phyloP scores from a whole-genome alignment of 2,113 vertebrate species.

The Bujurquina vittata region DNA sequence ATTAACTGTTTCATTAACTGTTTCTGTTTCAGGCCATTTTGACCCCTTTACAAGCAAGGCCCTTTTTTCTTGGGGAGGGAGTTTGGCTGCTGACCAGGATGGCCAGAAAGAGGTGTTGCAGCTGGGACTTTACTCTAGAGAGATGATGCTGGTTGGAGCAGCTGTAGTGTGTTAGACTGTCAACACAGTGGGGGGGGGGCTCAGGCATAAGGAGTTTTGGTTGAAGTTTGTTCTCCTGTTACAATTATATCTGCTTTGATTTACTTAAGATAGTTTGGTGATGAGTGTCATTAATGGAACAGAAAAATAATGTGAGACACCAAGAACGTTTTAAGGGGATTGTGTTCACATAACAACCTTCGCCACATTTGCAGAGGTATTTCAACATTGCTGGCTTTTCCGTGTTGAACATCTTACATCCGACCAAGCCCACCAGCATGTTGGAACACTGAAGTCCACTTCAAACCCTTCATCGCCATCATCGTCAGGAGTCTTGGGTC shows the following conservation, averaged over 20 bases:
- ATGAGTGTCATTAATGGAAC: not conserved
- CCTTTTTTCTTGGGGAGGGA: conserved; percentile 78
- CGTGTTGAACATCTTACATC: not conserved
- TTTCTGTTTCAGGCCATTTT: conserved; percentile 80
- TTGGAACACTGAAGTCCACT: conserved; percentile 31
- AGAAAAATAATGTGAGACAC: not conserved
- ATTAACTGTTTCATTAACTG: not conserved
- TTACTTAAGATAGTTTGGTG: conserved; percentile 1
- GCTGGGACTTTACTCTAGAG: conserved; percentile 76
- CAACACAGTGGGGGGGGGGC: conserved; percentile 62
- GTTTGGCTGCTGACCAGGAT: conserved; percentile 87
- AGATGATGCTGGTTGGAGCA: conserved; percentile 65
- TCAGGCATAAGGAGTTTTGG: conserved; percentile 24
- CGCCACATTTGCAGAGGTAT: not conserved
- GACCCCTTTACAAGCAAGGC: conserved; percentile 80
- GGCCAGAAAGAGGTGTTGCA: conserved; percentile 87
- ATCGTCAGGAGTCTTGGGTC: conserved; percentile 40
- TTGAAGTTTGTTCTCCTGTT: conserved; percentile 47
- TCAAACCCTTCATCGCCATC: conserved; percentile 49
- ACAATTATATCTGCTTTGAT: conserved; percentile 13
- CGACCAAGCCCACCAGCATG: not conserved
- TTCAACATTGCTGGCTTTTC: not conserved
- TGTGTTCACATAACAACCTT: not conserved
- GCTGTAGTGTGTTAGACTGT: conserved; percentile 84
- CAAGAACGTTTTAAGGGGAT: not conserved